Conservation (phyloP, 2,797 vertebrate species). For the Ceyx erithaca region DNA sequence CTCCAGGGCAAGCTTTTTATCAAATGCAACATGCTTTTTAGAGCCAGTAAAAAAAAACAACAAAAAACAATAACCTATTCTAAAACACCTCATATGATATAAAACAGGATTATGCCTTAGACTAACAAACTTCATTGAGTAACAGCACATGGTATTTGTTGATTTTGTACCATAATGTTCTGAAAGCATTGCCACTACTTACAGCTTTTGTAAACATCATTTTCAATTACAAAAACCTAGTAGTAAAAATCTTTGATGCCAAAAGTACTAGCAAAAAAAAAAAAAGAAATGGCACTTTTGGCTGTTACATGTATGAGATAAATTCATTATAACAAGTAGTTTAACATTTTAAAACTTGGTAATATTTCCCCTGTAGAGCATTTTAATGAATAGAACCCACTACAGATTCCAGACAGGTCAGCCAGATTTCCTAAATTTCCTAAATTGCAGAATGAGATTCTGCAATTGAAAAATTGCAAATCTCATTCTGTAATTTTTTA, state of each 20-base stretch:
- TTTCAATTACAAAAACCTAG: slow-evolving; percentile 70
- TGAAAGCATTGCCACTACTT: slow-evolving; percentile 69
- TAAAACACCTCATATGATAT: slow-evolving; percentile 47
- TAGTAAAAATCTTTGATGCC: slow-evolving; percentile 67
- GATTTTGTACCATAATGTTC: slow-evolving; percentile 69
- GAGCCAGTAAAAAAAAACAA: slow-evolving; percentile 49
- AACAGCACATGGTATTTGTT: slow-evolving; percentile 45
- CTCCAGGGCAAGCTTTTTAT: slow-evolving; percentile 55
- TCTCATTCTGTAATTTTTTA: slow-evolving; percentile 36
- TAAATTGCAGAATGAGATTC: background rate
- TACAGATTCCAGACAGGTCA: slow-evolving; percentile 33
- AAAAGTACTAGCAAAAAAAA: slow-evolving; percentile 73
- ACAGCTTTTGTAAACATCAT: slow-evolving; percentile 67
- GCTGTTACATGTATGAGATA: slow-evolving; percentile 64
- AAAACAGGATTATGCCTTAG: slow-evolving; percentile 63
- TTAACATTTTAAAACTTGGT: slow-evolving; percentile 63
- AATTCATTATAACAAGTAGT: slow-evolving; percentile 59
- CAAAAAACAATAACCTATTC: background rate
- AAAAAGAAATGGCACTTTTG: slow-evolving; percentile 71
- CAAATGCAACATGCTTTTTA: slow-evolving; percentile 50
- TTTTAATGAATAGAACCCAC: slow-evolving; percentile 53
- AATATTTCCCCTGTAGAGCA: slow-evolving; percentile 55
- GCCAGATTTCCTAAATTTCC: slow-evolving; percentile 34
- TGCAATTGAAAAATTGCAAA: background rate
- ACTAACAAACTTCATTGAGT: slow-evolving; percentile 66